A percentile compares a stretch with the other conserved stretches of the same genome.
phyloP scores from a whole-genome alignment of 2,113 vertebrate genomes.

The Apus apus region DNA sequence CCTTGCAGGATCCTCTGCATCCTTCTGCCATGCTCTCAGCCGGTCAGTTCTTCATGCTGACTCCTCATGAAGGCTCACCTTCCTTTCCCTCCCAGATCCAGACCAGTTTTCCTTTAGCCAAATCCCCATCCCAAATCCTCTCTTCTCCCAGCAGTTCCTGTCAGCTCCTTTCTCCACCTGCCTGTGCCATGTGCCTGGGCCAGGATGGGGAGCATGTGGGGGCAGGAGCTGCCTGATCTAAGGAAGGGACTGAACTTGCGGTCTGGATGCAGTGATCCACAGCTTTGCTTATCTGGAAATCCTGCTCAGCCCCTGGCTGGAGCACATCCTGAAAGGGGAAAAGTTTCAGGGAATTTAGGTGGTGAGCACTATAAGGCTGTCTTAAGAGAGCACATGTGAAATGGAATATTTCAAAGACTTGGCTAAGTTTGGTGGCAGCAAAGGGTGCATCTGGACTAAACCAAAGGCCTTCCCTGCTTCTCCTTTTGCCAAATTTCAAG shows the following conservation, averaged over 20 bases:
- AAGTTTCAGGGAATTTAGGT: background rate
- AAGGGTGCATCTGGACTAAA: slow-evolving; percentile 43
- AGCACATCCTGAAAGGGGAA: background rate
- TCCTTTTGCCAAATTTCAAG: slow-evolving; percentile 56
- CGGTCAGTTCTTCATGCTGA: background rate
- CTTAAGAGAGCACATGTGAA: slow-evolving; percentile 41
- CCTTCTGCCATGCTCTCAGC: accelerated
- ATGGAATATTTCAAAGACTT: slow-evolving; percentile 39
- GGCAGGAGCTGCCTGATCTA: background rate
- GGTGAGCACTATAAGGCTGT: background rate
- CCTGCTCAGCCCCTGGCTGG: background rate
- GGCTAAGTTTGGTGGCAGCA: slow-evolving; percentile 5
- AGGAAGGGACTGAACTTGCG: background rate
- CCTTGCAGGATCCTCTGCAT: background rate
- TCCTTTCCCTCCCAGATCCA: background rate
- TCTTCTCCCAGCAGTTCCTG: background rate
- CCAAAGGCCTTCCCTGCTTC: slow-evolving; percentile 35
- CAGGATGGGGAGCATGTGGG: background rate
- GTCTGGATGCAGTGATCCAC: background rate
- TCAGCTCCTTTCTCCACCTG: background rate
- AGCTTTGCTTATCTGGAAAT: slow-evolving; percentile 29
- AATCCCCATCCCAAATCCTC: background rate
- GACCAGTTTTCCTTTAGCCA: background rate
- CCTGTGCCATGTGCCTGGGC: background rate
- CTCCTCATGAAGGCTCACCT: background rate